Percentiles rank a stretch among this genome's conserved stretches.
Evolutionary conservation across 1,140 invertebrate species (phyloP).

Genomic region (Drosophila pectinifera): DNA sequence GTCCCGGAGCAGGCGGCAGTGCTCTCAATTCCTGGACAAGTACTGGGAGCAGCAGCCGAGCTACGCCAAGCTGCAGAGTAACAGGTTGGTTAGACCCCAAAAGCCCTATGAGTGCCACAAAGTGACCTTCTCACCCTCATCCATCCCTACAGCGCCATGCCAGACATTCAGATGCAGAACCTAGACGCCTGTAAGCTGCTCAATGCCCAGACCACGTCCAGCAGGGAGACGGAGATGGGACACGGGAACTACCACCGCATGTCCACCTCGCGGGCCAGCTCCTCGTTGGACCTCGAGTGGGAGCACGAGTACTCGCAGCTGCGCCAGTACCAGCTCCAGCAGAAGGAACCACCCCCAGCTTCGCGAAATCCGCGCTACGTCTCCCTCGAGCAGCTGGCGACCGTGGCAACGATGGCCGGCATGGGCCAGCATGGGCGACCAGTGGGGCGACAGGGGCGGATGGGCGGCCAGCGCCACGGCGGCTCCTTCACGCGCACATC

Average conservation of each 20-base stretch:
- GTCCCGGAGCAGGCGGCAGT: slow-evolving; percentile 70
- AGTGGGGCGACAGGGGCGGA: slow-evolving; percentile 30
- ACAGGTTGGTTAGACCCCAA: slow-evolving; percentile 50
- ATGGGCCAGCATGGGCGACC: slow-evolving; percentile 58
- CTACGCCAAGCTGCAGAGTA: slow-evolving; percentile 70
- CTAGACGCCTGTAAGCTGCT: slow-evolving; percentile 74
- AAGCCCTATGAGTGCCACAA: background rate
- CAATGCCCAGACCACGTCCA: slow-evolving; percentile 46
- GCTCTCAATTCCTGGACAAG: slow-evolving; percentile 68
- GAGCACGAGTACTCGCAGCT: slow-evolving; percentile 80
- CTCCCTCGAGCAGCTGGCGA: slow-evolving; percentile 62
- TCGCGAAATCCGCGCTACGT: slow-evolving; percentile 32
- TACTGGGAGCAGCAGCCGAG: slow-evolving; percentile 75
- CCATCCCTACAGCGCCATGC: slow-evolving; percentile 19
- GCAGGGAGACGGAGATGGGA: slow-evolving; percentile 67
- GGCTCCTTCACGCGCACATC: slow-evolving; percentile 74
- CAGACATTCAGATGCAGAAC: slow-evolving; percentile 79
- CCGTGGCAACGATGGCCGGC: slow-evolving; percentile 35
- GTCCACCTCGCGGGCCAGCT: slow-evolving; percentile 70
- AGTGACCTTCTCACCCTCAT: background rate
- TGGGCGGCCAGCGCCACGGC: slow-evolving; percentile 47
- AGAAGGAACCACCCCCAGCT: slow-evolving; percentile 37
- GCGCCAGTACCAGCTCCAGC: slow-evolving; percentile 55
- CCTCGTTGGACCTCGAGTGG: slow-evolving; percentile 82
- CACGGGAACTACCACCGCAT: slow-evolving; percentile 51